A percentile compares a stretch with the other conserved stretches of the same genome.
These are phyloP conservation scores for Erethizon dorsatum DNA, from an alignment of 2,797 vertebrate genomes.

Conservation along the genomic window DNA sequence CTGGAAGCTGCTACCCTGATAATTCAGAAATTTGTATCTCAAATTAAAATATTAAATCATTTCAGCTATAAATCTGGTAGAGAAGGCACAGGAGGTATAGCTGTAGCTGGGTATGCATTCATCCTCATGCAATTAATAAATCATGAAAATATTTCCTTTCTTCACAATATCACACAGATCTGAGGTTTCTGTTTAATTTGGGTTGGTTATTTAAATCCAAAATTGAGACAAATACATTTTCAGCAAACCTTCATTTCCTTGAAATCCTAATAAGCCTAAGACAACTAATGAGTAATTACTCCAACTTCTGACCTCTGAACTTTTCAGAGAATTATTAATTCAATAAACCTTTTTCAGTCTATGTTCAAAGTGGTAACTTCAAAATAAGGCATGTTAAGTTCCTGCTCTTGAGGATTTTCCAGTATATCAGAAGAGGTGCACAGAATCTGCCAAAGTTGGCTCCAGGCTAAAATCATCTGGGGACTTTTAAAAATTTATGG, in stretches of 20 bases:
- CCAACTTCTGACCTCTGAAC: slow-evolving; percentile 10
- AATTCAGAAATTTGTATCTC: neutral
- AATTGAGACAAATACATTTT: slow-evolving; percentile 4
- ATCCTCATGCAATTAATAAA: neutral
- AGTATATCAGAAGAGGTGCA: neutral
- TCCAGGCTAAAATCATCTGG: neutral
- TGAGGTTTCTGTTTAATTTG: neutral
- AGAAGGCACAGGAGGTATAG: neutral
- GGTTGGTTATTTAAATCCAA: neutral
- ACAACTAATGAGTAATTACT: neutral
- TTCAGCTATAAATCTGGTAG: neutral
- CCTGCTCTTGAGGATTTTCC: neutral
- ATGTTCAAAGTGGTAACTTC: neutral
- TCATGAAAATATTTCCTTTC: neutral
- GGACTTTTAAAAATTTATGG: neutral
- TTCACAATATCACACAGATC: neutral
- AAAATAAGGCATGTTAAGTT: neutral
- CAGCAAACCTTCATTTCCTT: neutral
- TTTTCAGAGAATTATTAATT: slow-evolving; percentile 25
- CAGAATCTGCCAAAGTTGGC: neutral
- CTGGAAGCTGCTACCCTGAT: slow-evolving; percentile 22
- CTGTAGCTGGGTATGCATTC: neutral
- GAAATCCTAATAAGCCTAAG: neutral
- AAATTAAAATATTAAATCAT: slow-evolving; percentile 40
- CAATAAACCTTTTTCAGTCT: slow-evolving; percentile 11